These are phyloP conservation scores for Temnothorax unifasciatus DNA, from an alignment of 2,888 invertebrate genomes.

Conservation along the genomic window DNA sequence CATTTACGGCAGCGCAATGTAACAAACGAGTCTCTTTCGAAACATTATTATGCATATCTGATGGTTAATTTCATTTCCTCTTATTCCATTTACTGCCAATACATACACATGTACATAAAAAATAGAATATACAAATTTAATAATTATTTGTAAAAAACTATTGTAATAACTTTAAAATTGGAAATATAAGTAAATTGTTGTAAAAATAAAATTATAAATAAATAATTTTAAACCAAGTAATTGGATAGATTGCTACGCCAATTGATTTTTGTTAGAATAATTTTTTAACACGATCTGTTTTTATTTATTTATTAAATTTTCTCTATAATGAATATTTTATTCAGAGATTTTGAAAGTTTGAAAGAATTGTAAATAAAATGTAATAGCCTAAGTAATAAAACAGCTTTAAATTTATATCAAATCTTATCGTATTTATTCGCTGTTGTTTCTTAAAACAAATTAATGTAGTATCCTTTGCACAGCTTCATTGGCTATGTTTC, in stretches of 20 bases:
- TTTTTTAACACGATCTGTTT: neutral
- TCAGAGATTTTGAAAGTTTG: neutral
- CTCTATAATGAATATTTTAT: constrained; percentile 3
- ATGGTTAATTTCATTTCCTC: constrained; percentile 22
- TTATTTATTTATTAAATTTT: neutral
- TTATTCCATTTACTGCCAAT: neutral
- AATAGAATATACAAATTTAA: neutral
- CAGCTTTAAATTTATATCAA: neutral
- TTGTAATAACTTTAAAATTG: neutral
- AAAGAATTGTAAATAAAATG: neutral
- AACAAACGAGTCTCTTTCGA: constrained; percentile 23
- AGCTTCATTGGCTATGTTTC: neutral
- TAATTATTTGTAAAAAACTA: neutral
- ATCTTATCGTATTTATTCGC: neutral
- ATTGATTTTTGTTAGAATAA: constrained; percentile 10
- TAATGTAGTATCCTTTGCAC: neutral
- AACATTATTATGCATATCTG: constrained; percentile 6
- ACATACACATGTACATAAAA: neutral
- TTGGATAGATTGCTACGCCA: neutral
- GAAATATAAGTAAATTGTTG: neutral
- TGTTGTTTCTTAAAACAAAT: neutral
- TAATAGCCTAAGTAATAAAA: neutral
- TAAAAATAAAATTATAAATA: neutral
- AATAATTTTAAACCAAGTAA: constrained; percentile 2
- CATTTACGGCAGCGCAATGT: neutral